Base-by-base conservation (phyloP, 2,888 invertebrate species). In the Encarsia formosa region DNA sequence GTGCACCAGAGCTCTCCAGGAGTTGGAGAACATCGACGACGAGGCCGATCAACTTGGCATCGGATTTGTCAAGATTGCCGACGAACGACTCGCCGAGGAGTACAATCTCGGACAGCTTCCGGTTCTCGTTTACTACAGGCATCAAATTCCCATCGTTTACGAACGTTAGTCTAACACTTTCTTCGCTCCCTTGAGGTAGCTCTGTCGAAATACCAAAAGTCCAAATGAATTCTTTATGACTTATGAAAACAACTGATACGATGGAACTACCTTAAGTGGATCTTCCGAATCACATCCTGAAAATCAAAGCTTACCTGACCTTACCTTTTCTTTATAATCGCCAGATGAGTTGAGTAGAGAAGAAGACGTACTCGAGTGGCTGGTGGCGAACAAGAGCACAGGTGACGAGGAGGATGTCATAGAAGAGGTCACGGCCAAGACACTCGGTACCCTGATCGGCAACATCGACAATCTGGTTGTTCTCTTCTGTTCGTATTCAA, bases 321-420 rank as follows among this genome's bases (percentile, higher is more conserved):
- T n/a, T n/a, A n/a, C n/a, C n/a, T n/a, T 43, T 11, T 29, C 13
- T n/a, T n/a, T n/a, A n/a, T 38, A 23, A 44, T 49, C 43, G 34
- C 4, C 39, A 88, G 93, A 88, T 72, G 92, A 94, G 78, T 76
- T 94, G 60, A 90, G 88, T 61, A 85, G 83, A 67, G 94, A 94
- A 75, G 92, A 93, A 74, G 91, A 92, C 71, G 94, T 94, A 32
- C 77, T 94, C 67, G 92, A 92, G 74, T 94, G 94, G 94, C 79
- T 94, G 69, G 89, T 94, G 57, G 86, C 90, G 63, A 92, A 93
- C 75, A 93, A 93, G 76, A 91, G 91, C 55, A 91, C 91, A 32
- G 93, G 91, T 38, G 93, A 93, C 70, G 93, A 93, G 71, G 92
- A 92, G 68, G 93, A 93, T 73, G 86, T 92, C 49, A 94, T 94